Evolutionary conservation across 2,113 vertebrate species (phyloP).

Genomic region (Periophthalmodon schlosseri): DNA sequence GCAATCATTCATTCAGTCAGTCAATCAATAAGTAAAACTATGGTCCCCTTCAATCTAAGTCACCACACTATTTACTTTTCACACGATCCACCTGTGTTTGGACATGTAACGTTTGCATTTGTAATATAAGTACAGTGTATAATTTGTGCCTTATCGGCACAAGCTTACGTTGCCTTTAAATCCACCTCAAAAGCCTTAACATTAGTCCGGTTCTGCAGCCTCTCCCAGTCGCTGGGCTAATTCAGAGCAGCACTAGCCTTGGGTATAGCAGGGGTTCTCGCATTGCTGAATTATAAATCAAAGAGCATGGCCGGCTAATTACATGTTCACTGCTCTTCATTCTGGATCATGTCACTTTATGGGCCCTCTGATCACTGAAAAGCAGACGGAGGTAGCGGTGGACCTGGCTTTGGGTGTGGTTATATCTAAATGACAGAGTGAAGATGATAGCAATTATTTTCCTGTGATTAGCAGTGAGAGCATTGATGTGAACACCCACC

Average conservation of each 20-base stretch:
- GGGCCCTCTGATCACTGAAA: slow-evolving; percentile 50
- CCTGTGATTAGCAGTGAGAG: slow-evolving; percentile 40
- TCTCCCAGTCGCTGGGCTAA: slow-evolving; percentile 64
- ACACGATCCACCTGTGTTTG: not conserved
- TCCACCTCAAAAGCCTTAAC: slow-evolving; percentile 65
- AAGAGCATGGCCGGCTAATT: slow-evolving; percentile 76
- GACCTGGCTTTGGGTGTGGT: slow-evolving; percentile 24
- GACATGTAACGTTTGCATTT: not conserved
- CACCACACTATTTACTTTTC: not conserved
- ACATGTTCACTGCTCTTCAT: slow-evolving; percentile 57
- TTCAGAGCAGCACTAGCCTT: slow-evolving; percentile 68
- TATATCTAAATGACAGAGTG: slow-evolving; percentile 41
- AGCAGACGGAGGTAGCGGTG: slow-evolving; percentile 55
- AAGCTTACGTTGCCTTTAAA: slow-evolving; percentile 58
- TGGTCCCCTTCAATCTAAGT: too few relatives aligned
- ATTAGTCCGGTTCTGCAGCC: slow-evolving; percentile 49
- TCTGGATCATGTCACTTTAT: slow-evolving; percentile 55
- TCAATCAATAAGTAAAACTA: too few relatives aligned
- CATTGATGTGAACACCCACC: slow-evolving; percentile 55
- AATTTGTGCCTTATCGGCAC: slow-evolving; percentile 23
- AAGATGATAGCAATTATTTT: slow-evolving; percentile 65
- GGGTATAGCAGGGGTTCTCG: slow-evolving; percentile 60
- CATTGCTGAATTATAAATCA: slow-evolving; percentile 81
- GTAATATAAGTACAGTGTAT: not conserved
- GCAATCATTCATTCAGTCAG: too few relatives aligned